Percentiles rank a stretch among this genome's conserved stretches.
phyloP scores from a whole-genome alignment of 2,113 vertebrate genomes.

The Macrotis lagotis region DNA sequence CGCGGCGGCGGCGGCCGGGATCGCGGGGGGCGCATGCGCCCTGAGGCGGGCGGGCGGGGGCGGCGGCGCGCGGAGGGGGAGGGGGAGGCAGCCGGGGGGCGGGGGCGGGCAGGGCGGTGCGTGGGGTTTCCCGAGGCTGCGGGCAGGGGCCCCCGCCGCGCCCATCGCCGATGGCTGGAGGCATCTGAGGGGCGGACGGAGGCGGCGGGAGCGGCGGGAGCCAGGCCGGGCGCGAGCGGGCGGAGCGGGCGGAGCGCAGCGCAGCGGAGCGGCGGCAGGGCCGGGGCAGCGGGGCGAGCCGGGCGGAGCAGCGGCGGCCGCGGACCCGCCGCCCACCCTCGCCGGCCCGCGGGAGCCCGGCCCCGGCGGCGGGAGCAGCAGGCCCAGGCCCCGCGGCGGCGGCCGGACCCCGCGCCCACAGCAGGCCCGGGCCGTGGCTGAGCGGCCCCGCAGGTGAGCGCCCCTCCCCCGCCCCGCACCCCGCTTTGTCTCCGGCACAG shows the following conservation, averaged over 20 bases:
- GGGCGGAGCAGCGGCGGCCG: conserved; percentile 20
- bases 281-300: conserved; percentile 58
- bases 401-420: background rate
- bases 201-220: conserved; percentile 72
- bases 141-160: conserved; percentile 80
- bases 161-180: conserved; percentile 84
- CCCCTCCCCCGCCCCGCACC: background rate
- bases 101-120: conserved; percentile 24
- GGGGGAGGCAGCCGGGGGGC: conserved; percentile 36
- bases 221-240: conserved; percentile 63
- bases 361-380: conserved; percentile 5
- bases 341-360: background rate
- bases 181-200: conserved; percentile 82
- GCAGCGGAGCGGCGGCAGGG: conserved; percentile 60
- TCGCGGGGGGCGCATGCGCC: background rate
- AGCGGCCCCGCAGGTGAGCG: background rate
- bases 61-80: conserved; percentile 22
- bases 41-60: background rate
- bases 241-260: conserved; percentile 66
- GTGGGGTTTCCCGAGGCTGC: conserved; percentile 82
- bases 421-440: conserved; percentile 7
- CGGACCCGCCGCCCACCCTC: background rate
- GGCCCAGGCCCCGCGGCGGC: background rate
- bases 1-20: background rate
- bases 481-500: background rate